Conservation (phyloP, 2,888 invertebrate genomes). For the Scrobipalpa atriplicella region DNA sequence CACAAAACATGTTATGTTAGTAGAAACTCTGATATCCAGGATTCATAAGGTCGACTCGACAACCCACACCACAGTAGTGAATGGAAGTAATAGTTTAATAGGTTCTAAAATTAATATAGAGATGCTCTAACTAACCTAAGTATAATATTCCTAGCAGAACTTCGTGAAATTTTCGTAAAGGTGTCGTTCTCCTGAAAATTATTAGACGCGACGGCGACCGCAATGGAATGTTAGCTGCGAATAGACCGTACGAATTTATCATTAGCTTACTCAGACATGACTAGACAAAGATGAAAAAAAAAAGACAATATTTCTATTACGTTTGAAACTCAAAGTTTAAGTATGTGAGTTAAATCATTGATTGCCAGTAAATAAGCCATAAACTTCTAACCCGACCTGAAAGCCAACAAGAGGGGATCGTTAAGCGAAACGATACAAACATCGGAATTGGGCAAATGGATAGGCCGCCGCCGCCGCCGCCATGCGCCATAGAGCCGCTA, state of each 20-base stretch:
- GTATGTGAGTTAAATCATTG: neutral
- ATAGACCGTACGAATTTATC: conserved; percentile 17
- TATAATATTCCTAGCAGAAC: neutral
- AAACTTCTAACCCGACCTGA: conserved; percentile 20
- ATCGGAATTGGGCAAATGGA: conserved; percentile 29
- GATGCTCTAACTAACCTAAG: neutral
- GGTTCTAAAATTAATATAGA: neutral
- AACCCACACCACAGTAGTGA: no score
- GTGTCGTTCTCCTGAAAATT: conserved; percentile 23
- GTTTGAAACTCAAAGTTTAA: neutral
- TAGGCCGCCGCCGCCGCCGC: conserved; percentile 25
- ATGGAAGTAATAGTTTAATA: neutral
- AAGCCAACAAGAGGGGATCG: conserved; percentile 23
- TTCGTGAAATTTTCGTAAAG: conserved; percentile 16
- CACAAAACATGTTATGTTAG: no score
- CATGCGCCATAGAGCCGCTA: conserved; percentile 30
- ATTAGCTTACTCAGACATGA: neutral
- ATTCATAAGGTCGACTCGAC: no score
- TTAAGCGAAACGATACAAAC: conserved; percentile 20
- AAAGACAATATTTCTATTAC: neutral
- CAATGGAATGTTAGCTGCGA: conserved; percentile 24
- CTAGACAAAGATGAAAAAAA: neutral
- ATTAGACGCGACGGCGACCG: conserved; percentile 28
- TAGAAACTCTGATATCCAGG: no score
- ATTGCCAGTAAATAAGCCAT: neutral